Conservation (phyloP, 23 tunicate genomes). For the Styela plicata region DNA sequence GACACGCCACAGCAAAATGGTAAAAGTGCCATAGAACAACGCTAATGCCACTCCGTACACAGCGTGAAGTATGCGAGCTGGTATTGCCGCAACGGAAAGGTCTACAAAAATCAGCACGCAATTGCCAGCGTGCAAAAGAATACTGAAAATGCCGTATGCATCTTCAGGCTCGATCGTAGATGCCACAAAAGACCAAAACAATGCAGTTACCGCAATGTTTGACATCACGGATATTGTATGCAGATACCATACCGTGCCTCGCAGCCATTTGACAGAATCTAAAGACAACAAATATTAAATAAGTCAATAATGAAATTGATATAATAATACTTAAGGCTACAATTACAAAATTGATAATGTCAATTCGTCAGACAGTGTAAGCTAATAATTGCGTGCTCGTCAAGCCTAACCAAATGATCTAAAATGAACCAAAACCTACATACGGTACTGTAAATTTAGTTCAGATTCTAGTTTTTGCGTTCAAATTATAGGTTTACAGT, state of each 20-base stretch:
- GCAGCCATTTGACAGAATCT: slow-evolving; percentile 9
- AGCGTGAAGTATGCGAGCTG: background rate
- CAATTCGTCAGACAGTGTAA: background rate
- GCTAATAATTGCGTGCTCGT: too few relatives aligned
- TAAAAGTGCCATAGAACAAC: slow-evolving; percentile 5
- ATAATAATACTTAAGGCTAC: too few relatives aligned
- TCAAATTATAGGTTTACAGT: too few relatives aligned
- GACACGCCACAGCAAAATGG: slow-evolving; percentile 2
- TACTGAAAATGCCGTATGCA: background rate
- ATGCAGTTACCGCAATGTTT: background rate
- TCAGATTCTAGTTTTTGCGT: too few relatives aligned
- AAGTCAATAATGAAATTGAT: too few relatives aligned
- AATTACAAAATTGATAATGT: too few relatives aligned
- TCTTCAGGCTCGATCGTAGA: background rate
- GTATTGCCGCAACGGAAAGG: background rate
- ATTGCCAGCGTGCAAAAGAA: slow-evolving; percentile 2
- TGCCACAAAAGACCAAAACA: slow-evolving; percentile 8
- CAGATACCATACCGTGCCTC: background rate
- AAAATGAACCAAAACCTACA: too few relatives aligned
- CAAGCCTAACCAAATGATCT: too few relatives aligned
- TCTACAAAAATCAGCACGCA: background rate
- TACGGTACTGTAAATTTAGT: too few relatives aligned
- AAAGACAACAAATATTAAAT: background rate
- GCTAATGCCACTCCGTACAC: background rate
- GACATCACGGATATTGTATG: background rate